Percentiles rank a stretch among this genome's conserved stretches.
phyloP scores from a whole-genome alignment of 2,113 vertebrate genomes.

The Kryptolebias marmoratus region DNA sequence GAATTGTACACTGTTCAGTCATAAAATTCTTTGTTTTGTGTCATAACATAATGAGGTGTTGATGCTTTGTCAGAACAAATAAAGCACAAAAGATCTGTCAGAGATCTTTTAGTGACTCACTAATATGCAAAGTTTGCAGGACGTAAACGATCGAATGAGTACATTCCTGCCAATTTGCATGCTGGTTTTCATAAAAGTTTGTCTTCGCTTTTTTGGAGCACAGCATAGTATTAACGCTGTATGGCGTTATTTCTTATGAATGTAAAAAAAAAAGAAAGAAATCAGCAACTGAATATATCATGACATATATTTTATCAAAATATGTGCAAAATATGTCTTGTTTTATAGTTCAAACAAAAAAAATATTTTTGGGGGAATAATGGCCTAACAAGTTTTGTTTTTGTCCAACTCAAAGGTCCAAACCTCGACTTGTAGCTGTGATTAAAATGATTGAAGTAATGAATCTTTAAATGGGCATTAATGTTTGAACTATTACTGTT shows the following conservation, averaged over 20 bases:
- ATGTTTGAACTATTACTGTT: no score
- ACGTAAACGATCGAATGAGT: not conserved
- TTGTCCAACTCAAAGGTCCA: not conserved
- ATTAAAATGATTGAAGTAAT: no score
- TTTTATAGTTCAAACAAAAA: no score
- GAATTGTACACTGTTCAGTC: slow-evolving; percentile 10
- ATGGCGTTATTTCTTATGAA: not conserved
- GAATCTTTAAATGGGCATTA: no score
- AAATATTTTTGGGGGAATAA: no score
- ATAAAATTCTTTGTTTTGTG: not conserved
- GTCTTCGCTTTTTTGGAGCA: not conserved
- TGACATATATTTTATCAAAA: no score
- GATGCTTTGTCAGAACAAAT: not conserved
- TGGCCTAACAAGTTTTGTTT: not conserved
- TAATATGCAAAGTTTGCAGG: slow-evolving; percentile 2
- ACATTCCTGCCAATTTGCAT: slow-evolving; percentile 26
- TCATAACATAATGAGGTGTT: not conserved
- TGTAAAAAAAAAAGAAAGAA: no score
- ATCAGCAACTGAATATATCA: no score
- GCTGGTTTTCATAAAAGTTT: slow-evolving; percentile 7
- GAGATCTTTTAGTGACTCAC: not conserved
- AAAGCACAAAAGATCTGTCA: not conserved
- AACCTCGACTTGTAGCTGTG: not conserved
- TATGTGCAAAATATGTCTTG: not conserved
- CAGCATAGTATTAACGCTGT: not conserved